These are phyloP conservation scores for Propithecus deckenii DNA, from an alignment of 2,797 vertebrate species.

Conservation along the genomic window DNA sequence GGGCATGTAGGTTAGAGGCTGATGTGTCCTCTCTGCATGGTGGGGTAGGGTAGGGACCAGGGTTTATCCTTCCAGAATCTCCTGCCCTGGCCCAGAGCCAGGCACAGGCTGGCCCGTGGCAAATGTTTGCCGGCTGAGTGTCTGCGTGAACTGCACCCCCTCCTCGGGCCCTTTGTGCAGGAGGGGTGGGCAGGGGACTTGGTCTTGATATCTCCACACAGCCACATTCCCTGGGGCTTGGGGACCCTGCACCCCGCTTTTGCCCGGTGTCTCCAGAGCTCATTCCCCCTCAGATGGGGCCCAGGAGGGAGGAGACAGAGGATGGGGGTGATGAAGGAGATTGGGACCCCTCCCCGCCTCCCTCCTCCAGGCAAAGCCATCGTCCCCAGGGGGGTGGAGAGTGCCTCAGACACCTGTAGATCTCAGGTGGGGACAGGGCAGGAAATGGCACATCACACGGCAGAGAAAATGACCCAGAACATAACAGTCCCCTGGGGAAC, in stretches of 20 bases:
- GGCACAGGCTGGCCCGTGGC: accelerated
- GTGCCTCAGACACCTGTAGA: not conserved
- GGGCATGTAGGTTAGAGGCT: accelerated
- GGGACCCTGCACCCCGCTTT: not conserved
- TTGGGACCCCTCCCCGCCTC: not conserved
- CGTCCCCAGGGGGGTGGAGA: not conserved
- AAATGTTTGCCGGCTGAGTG: accelerated
- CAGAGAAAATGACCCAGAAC: not conserved
- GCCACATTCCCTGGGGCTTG: not conserved
- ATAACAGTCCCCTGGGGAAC: not conserved
- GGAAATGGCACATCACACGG: not conserved
- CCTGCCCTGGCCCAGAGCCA: accelerated
- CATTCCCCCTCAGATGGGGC: not conserved
- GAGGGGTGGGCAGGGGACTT: accelerated
- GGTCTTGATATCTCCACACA: accelerated
- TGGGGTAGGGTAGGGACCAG: not conserved
- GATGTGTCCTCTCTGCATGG: accelerated
- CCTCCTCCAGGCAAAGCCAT: not conserved
- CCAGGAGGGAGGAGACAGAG: not conserved
- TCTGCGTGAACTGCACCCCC: not conserved
- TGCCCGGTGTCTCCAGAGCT: not conserved
- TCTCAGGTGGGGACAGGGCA: not conserved
- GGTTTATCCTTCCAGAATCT: not conserved
- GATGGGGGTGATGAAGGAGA: not conserved
- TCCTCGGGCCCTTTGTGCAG: accelerated